These are phyloP conservation scores for Amblyjoppa proteus DNA, from an alignment of 2,888 invertebrate genomes.

Conservation along the genomic window DNA sequence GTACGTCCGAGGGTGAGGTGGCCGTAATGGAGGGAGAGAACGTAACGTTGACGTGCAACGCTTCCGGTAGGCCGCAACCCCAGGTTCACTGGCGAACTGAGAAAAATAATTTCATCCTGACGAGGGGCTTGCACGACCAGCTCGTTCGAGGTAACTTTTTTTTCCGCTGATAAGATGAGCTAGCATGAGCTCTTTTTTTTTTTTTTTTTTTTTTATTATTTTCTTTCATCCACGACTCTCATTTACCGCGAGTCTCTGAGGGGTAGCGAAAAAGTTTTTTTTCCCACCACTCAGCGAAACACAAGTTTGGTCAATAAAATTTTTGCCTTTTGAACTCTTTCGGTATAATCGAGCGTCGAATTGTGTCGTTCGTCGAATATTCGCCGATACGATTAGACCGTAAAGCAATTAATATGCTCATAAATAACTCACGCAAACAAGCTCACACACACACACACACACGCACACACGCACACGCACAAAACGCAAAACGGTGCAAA, in stretches of 20 bases:
- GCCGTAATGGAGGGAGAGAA: constrained; percentile 91
- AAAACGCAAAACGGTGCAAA: background rate
- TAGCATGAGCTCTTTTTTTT: constrained; percentile 22
- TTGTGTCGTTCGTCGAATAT: background rate
- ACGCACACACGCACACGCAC: background rate
- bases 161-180: constrained; percentile 46
- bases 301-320: constrained; percentile 1
- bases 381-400: background rate
- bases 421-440: background rate
- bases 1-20: constrained; percentile 90
- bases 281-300: constrained; percentile 25
- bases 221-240: background rate
- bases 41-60: constrained; percentile 90
- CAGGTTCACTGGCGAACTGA: constrained; percentile 86
- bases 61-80: constrained; percentile 91
- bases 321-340: constrained; percentile 68
- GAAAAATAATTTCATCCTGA: constrained; percentile 79
- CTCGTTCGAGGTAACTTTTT: constrained; percentile 74
- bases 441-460: too few relatives aligned
- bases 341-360: background rate
- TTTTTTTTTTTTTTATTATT: constrained; percentile 22
- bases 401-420: background rate
- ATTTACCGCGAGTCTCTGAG: constrained; percentile 10
- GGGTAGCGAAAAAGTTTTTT: constrained; percentile 32
- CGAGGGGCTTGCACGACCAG: constrained; percentile 78